Percentiles rank a stretch among this genome's conserved stretches.
Conservation (phyloP, 2,888 invertebrate species). For the Acleris laterana region DNA sequence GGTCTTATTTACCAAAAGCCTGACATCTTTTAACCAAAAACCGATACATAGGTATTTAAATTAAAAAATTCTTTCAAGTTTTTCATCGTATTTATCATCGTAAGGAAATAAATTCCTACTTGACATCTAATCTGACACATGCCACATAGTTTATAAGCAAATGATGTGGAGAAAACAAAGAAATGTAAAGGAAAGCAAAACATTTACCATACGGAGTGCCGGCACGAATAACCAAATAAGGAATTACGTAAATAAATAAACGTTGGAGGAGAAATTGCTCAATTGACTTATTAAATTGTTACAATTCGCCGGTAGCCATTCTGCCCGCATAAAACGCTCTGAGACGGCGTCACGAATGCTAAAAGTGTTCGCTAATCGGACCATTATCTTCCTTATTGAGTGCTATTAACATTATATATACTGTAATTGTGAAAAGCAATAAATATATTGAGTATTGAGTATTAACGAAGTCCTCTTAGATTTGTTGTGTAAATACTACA, state of each 20-base stretch:
- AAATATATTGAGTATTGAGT: no score
- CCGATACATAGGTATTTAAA: no score
- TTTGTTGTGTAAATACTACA: no score
- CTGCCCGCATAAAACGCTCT: constrained; percentile 11
- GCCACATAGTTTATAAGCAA: not conserved
- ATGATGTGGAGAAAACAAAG: not conserved
- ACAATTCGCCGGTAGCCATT: constrained; percentile 22
- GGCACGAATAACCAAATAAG: constrained; percentile 15
- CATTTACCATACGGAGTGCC: constrained; percentile 3
- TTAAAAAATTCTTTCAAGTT: no score
- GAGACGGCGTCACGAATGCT: not conserved
- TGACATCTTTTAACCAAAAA: no score
- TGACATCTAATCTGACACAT: not conserved
- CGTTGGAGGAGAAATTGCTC: constrained; percentile 24
- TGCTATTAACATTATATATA: not conserved
- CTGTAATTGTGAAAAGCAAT: not conserved
- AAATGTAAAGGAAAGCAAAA: constrained; percentile 17
- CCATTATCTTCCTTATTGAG: not conserved
- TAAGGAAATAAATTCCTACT: no score
- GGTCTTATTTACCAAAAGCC: no score
- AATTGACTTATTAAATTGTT: constrained; percentile 33
- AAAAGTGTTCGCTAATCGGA: not conserved
- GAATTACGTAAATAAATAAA: constrained; percentile 23
- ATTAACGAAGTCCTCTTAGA: no score
- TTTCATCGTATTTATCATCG: no score